These are phyloP conservation scores for Falco punctatus DNA, from an alignment of 2,113 vertebrate species.

Conservation along the genomic window DNA sequence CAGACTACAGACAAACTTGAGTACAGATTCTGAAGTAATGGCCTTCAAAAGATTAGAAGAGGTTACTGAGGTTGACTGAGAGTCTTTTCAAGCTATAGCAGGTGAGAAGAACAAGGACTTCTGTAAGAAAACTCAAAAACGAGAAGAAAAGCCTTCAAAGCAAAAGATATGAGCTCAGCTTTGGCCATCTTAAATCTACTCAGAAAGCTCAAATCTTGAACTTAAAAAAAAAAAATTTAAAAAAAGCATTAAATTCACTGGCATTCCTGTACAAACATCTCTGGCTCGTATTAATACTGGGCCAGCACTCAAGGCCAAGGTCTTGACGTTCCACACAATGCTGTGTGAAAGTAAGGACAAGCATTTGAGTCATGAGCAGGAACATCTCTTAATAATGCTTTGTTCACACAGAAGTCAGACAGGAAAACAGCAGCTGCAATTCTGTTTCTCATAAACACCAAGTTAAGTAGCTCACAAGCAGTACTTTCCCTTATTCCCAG, in stretches of 20 bases:
- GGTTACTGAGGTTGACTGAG: neutral
- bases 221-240: neutral
- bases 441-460: neutral
- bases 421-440: neutral
- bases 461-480: neutral
- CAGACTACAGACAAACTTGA: neutral
- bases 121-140: neutral
- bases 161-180: neutral
- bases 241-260: neutral
- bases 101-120: neutral
- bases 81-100: neutral
- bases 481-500: neutral
- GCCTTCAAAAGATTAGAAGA: neutral
- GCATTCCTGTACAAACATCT: neutral
- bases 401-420: neutral
- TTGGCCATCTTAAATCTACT: neutral
- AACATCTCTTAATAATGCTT: neutral
- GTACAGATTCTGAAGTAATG: neutral
- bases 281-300: neutral
- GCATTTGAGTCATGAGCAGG: neutral
- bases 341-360: neutral
- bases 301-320: neutral
- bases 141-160: neutral
- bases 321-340: neutral
- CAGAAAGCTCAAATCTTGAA: neutral